Conservation (phyloP, 1,140 invertebrate genomes). For the Drosophila azteca region DNA sequence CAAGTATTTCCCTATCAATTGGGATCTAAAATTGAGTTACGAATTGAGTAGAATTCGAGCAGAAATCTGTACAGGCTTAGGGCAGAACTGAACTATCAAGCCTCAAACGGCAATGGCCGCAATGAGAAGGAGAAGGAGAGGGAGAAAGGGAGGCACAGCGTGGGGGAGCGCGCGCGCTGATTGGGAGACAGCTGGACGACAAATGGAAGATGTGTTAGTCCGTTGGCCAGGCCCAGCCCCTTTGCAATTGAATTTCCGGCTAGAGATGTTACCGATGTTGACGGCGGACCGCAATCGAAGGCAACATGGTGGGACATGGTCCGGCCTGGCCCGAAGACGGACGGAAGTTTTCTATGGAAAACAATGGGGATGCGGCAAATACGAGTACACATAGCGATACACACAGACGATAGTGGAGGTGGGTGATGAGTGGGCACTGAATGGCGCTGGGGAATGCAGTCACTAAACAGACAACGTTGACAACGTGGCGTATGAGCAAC, state of each 20-base stretch:
- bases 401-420: too few relatives aligned
- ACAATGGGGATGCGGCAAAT: slow-evolving; percentile 22
- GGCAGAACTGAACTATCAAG: too few relatives aligned
- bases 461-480: slow-evolving; percentile 65
- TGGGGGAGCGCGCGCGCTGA: background rate
- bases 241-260: slow-evolving; percentile 25
- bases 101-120: too few relatives aligned
- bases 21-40: too few relatives aligned
- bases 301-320: slow-evolving; percentile 38
- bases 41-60: too few relatives aligned
- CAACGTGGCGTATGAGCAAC: slow-evolving; percentile 62
- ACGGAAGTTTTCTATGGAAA: slow-evolving; percentile 33
- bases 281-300: slow-evolving; percentile 25
- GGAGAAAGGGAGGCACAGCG: too few relatives aligned
- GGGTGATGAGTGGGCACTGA: background rate
- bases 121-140: too few relatives aligned
- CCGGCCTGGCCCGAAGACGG: slow-evolving; percentile 15
- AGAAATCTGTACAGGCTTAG: too few relatives aligned
- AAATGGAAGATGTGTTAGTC: slow-evolving; percentile 49
- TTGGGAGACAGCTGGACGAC: slow-evolving; percentile 22
- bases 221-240: slow-evolving; percentile 34
- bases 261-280: slow-evolving; percentile 33
- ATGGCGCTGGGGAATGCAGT: slow-evolving; percentile 26
- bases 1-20: too few relatives aligned
- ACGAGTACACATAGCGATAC: background rate